These are phyloP conservation scores for Chondrosia reniformis DNA, from an alignment of 37 sponge, comb jelly and placozoan species.

Conservation along the genomic window DNA sequence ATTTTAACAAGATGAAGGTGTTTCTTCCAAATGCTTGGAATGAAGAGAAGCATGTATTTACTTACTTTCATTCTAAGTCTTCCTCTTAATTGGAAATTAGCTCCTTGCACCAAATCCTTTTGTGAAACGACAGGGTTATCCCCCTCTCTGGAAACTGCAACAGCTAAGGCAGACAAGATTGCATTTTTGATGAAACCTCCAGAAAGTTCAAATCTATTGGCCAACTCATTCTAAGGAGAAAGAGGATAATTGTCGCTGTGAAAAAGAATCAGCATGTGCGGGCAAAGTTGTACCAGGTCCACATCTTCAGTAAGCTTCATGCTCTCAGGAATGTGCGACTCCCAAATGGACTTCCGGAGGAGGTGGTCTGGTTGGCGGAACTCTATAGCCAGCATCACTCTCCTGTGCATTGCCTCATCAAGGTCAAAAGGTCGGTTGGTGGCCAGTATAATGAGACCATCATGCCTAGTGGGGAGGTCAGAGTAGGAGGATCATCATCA, in stretches of 20 bases:
- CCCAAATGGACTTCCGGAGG: constrained; percentile 76
- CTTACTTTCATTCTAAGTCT: constrained; percentile 78
- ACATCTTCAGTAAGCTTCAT: constrained; percentile 76
- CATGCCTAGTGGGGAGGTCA: constrained; percentile 48
- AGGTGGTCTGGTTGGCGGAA: constrained; percentile 86
- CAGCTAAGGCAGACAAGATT: constrained; percentile 74
- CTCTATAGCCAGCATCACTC: constrained; percentile 83
- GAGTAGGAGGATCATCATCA: not conserved
- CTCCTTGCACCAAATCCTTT: constrained; percentile 69
- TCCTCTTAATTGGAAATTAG: constrained; percentile 82
- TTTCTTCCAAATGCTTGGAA: too few relatives aligned
- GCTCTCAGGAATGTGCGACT: constrained; percentile 63
- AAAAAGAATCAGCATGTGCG: too few relatives aligned
- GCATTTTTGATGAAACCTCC: constrained; percentile 90
- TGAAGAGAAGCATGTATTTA: too few relatives aligned
- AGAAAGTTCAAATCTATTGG: constrained; percentile 70
- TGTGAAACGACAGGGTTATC: constrained; percentile 65
- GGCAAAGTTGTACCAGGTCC: constrained; percentile 58
- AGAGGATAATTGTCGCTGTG: too few relatives aligned
- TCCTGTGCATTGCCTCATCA: constrained; percentile 84
- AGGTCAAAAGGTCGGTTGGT: constrained; percentile 86
- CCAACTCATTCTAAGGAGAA: constrained; percentile 39
- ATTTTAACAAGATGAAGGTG: too few relatives aligned
- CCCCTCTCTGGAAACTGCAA: constrained; percentile 80
- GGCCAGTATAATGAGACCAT: constrained; percentile 86